A percentile compares a stretch with the other conserved stretches of the same genome.
Evolutionary conservation across 2,888 invertebrate species (phyloP).

Genomic region (Chalcosyrphus nemorum): DNA sequence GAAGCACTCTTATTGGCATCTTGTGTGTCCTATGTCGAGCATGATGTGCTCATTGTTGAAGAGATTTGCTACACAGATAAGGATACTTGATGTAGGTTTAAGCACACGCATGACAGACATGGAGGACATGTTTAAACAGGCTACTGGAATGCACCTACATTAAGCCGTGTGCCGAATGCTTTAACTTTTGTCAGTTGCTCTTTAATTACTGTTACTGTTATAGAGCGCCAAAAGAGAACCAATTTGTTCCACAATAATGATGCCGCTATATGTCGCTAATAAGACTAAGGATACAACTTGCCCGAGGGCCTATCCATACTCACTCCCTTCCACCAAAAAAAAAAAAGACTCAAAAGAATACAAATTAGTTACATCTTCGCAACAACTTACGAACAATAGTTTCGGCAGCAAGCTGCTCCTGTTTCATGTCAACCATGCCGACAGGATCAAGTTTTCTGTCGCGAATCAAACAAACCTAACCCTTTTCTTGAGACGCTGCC

Average conservation of each 20-base stretch:
- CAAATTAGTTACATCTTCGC: constrained; percentile 59
- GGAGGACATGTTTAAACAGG: too few species aligned
- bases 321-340: constrained; percentile 29
- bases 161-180: too few species aligned
- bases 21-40: not conserved
- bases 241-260: too few species aligned
- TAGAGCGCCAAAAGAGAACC: too few species aligned
- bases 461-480: constrained; percentile 11
- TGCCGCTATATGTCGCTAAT: not conserved
- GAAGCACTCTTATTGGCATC: not conserved
- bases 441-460: constrained; percentile 62
- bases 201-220: too few species aligned
- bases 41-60: not conserved
- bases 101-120: too few species aligned
- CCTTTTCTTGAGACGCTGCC: constrained; percentile 3
- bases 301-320: not conserved
- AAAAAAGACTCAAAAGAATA: constrained; percentile 51
- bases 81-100: not conserved
- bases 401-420: constrained; percentile 56
- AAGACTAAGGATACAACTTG: constrained; percentile 7
- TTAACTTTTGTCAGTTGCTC: too few species aligned
- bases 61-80: not conserved
- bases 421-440: constrained; percentile 36
- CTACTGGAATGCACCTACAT: too few species aligned
- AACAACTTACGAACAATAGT: constrained; percentile 46